A percentile compares a stretch with the other conserved stretches of the same genome.
These are phyloP conservation scores for Parapsyche elsis DNA, from an alignment of 1,140 invertebrate genomes.

Conservation along the genomic window DNA sequence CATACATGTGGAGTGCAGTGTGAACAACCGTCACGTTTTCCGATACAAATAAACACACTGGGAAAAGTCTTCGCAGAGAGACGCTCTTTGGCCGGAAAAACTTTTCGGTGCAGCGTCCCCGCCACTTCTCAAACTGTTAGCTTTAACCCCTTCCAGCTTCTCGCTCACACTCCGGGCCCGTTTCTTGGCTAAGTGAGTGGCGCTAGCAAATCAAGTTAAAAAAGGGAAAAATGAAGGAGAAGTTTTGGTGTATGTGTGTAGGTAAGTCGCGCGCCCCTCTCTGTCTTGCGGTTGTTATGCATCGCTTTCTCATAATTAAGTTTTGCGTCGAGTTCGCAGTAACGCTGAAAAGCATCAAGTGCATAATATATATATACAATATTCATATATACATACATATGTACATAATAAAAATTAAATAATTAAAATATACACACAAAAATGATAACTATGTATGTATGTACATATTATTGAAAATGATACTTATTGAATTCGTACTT, in stretches of 20 bases:
- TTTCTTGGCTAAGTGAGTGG: neutral
- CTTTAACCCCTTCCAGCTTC: neutral
- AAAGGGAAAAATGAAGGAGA: slow-evolving; percentile 46
- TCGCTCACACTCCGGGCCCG: neutral
- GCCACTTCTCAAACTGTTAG: neutral
- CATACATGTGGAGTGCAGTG: neutral
- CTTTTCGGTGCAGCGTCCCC: neutral
- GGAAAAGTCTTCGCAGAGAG: neutral
- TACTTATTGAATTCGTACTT: no score
- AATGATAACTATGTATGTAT: no score
- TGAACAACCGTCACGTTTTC: neutral
- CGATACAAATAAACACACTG: slow-evolving; percentile 7
- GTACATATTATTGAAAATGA: no score
- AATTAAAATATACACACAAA: no score
- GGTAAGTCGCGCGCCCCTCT: neutral
- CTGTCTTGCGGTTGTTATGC: slow-evolving; percentile 38
- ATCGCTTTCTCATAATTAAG: slow-evolving; percentile 54
- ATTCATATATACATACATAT: no score
- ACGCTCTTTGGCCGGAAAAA: slow-evolving; percentile 14
- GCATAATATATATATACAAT: no score
- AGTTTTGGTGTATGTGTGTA: slow-evolving; percentile 37
- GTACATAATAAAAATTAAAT: no score
- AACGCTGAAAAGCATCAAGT: no score
- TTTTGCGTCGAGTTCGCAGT: slow-evolving; percentile 26
- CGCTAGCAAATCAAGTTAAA: slow-evolving; percentile 46